phyloP scores from a whole-genome alignment of 2,797 vertebrate genomes.

The Heterohyrax brucei region DNA sequence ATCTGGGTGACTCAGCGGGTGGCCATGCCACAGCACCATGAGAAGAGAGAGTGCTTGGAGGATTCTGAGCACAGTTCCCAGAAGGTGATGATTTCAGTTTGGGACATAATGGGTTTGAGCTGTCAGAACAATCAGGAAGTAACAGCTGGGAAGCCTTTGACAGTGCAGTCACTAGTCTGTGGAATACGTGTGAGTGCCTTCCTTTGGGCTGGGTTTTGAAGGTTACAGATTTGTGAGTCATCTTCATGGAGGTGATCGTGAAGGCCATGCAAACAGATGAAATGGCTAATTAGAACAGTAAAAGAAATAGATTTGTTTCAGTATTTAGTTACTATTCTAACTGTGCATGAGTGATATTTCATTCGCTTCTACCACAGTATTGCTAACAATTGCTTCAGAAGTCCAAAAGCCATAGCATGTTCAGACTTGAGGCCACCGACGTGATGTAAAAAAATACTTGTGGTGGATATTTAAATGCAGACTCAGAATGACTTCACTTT shows the following conservation, averaged over 20 bases:
- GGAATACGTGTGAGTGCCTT: background rate
- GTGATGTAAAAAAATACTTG: background rate
- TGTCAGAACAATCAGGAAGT: background rate
- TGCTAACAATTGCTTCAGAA: background rate
- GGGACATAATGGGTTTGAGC: background rate
- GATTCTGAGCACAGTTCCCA: background rate
- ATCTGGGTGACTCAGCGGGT: background rate
- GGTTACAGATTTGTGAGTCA: background rate
- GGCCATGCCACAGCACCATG: too few relatives aligned
- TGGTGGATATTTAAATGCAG: background rate
- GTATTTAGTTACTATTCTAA: background rate
- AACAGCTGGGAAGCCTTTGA: background rate
- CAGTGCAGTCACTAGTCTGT: background rate
- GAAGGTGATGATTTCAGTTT: background rate
- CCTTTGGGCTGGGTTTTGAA: background rate
- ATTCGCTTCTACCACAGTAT: background rate
- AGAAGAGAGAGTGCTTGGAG: background rate
- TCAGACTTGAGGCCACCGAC: background rate
- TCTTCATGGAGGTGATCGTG: background rate
- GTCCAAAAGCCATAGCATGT: background rate
- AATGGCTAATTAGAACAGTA: background rate
- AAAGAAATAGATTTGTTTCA: background rate
- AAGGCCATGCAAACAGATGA: background rate
- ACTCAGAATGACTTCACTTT: background rate
- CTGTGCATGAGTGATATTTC: background rate